Percentiles rank a stretch among this genome's conserved stretches.
Conservation (phyloP, 2,113 vertebrate species). For the Tragulus kanchil region DNA sequence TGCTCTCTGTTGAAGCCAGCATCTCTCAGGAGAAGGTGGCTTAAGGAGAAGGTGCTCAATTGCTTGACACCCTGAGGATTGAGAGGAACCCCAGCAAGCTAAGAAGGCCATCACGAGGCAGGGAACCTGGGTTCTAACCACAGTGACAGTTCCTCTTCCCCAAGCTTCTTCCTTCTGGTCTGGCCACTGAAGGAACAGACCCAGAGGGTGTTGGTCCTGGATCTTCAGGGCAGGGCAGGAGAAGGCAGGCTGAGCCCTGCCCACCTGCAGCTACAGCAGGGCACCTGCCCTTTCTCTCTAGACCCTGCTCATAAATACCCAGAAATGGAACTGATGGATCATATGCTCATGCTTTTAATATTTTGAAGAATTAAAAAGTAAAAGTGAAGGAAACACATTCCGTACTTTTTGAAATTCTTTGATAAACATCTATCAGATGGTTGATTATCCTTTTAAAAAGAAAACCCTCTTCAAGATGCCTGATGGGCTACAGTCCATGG, state of each 20-base stretch:
- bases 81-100: neutral
- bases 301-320: neutral
- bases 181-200: neutral
- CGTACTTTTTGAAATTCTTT: neutral
- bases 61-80: neutral
- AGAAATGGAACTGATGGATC: neutral
- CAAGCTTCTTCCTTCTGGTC: neutral
- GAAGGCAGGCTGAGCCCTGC: too few relatives aligned
- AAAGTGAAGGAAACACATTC: neutral
- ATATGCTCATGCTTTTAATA: neutral
- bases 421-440: neutral
- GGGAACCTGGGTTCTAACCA: neutral
- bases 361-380: neutral
- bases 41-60: neutral
- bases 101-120: rapidly evolving
- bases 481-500: neutral
- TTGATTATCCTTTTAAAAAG: neutral
- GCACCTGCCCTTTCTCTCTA: neutral
- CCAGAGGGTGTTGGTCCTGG: rapidly evolving
- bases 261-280: rapidly evolving
- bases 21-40: rapidly evolving
- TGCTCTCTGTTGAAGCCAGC: rapidly evolving
- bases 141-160: neutral
- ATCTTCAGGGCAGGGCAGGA: neutral
- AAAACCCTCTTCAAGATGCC: neutral